These are phyloP conservation scores for Tyrannus savana DNA, from an alignment of 2,113 vertebrate species.

Conservation along the genomic window DNA sequence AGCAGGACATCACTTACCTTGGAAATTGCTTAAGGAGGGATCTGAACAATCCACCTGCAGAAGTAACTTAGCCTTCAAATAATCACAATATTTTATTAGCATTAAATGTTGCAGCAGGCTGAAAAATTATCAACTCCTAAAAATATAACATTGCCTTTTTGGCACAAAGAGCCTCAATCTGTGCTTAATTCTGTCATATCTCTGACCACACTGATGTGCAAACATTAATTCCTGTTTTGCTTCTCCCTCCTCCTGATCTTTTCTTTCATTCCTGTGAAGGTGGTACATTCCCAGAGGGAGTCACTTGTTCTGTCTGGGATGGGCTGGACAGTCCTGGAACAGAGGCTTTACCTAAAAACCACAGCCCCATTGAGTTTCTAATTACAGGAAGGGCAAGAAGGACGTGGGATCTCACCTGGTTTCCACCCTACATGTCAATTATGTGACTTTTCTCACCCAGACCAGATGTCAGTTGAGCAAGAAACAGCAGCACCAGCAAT, in stretches of 20 bases:
- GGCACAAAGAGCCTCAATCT: not conserved
- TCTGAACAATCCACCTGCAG: not conserved
- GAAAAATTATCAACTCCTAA: not conserved
- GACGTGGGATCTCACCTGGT: not conserved
- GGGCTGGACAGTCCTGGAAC: not conserved
- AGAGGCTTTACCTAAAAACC: not conserved
- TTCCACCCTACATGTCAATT: not conserved
- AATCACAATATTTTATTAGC: not conserved
- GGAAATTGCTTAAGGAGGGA: not conserved
- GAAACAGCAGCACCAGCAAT: slow-evolving; percentile 13
- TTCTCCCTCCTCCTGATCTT: not conserved
- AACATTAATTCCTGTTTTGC: not conserved
- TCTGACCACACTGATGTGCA: not conserved
- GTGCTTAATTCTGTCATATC: not conserved
- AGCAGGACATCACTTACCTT: not conserved
- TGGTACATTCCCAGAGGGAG: not conserved
- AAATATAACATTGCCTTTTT: not conserved
- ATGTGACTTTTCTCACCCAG: not conserved
- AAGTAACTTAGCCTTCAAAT: not conserved
- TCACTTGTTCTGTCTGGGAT: not conserved
- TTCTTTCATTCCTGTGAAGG: not conserved
- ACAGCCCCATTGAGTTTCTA: not conserved
- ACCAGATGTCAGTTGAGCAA: not conserved
- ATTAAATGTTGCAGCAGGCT: not conserved
- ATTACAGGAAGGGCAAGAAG: not conserved